Conservation (phyloP, 1,140 invertebrate genomes). For the Drosophila trapezifrons region DNA sequence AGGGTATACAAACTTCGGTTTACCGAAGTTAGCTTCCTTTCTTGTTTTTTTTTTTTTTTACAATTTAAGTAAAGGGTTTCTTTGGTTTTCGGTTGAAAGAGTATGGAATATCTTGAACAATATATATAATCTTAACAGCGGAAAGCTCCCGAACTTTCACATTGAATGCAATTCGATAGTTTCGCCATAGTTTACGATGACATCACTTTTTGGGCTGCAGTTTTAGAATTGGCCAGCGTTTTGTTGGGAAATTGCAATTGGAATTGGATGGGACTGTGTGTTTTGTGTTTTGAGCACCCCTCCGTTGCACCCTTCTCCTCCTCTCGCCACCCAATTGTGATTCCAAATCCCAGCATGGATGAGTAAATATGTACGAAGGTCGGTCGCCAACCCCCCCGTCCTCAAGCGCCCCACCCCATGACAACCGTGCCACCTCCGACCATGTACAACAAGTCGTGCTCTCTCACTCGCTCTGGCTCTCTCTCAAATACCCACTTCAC, state of each 20-base stretch:
- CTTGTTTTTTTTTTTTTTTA: no score
- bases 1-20: no score
- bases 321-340: slow-evolving; percentile 23
- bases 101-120: neutral
- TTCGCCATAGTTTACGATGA: slow-evolving; percentile 31
- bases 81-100: neutral
- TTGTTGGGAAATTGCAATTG: slow-evolving; percentile 48
- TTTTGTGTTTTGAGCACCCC: slow-evolving; percentile 30
- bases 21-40: no score
- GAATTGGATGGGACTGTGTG: slow-evolving; percentile 29
- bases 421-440: slow-evolving; percentile 14
- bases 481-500: slow-evolving; percentile 45
- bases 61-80: no score
- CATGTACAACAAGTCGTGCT: slow-evolving; percentile 68
- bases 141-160: neutral
- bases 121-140: no score
- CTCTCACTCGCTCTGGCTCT: slow-evolving; percentile 58
- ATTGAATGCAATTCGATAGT: slow-evolving; percentile 37
- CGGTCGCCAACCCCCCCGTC: slow-evolving; percentile 15
- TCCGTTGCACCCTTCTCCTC: slow-evolving; percentile 12
- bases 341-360: slow-evolving; percentile 56
- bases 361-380: slow-evolving; percentile 69
- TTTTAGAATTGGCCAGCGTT: slow-evolving; percentile 35
- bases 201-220: slow-evolving; percentile 35
- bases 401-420: slow-evolving; percentile 4